A percentile compares a stretch with the other conserved stretches of the same genome.
phyloP scores from a whole-genome alignment of 2,888 invertebrate genomes.

The Bellardia pandia region DNA sequence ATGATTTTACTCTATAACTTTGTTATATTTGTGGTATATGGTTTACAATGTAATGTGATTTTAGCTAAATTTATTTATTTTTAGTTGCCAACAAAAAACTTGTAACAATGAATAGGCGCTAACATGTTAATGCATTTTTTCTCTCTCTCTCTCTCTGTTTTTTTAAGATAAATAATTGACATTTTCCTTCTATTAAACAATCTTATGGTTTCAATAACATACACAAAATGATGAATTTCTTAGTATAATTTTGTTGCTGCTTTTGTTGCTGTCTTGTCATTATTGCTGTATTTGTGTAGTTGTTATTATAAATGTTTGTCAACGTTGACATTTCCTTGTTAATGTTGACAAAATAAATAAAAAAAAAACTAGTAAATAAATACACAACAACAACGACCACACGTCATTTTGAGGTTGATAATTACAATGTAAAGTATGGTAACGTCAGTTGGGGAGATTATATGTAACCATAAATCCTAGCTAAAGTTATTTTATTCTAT shows the following conservation, averaged over 20 bases:
- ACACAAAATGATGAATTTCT: slow-evolving; percentile 79
- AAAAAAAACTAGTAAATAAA: slow-evolving; percentile 21
- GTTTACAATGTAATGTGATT: slow-evolving; percentile 4
- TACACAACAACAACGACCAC: slow-evolving; percentile 22
- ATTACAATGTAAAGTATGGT: not conserved
- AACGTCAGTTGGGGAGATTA: not conserved
- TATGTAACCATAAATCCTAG: not conserved
- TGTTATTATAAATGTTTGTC: slow-evolving; percentile 50
- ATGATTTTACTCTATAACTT: slow-evolving; percentile 30
- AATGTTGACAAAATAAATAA: slow-evolving; percentile 53
- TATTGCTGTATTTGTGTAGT: slow-evolving; percentile 10
- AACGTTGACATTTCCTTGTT: slow-evolving; percentile 70
- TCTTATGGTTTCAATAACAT: slow-evolving; percentile 53
- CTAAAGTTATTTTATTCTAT: too few relatives aligned
- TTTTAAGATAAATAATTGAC: slow-evolving; percentile 40
- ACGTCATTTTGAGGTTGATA: slow-evolving; percentile 26
- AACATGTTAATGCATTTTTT: slow-evolving; percentile 4
- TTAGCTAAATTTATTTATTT: slow-evolving; percentile 15
- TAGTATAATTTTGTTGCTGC: slow-evolving; percentile 75
- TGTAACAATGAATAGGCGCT: slow-evolving; percentile 9
- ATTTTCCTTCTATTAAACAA: slow-evolving; percentile 46
- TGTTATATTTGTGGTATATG: slow-evolving; percentile 34
- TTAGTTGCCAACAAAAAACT: slow-evolving; percentile 13
- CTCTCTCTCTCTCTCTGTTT: not conserved
- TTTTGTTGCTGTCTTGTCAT: not conserved